These are phyloP conservation scores for Setipinna tenuifilis DNA, from an alignment of 2,797 vertebrate genomes.

Conservation along the genomic window DNA sequence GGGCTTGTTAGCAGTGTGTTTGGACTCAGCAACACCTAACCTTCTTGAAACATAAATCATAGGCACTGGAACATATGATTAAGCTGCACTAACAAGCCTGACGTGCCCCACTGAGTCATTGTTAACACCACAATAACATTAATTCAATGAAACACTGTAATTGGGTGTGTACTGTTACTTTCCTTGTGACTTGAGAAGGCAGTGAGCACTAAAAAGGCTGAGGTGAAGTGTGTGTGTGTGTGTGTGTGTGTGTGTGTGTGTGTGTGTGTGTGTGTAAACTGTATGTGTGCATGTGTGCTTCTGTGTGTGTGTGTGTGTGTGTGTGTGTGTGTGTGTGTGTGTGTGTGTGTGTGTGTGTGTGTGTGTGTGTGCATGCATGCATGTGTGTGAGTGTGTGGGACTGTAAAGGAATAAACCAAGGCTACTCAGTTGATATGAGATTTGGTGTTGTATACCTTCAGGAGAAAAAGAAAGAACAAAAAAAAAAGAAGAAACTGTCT, in stretches of 20 bases:
- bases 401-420: background rate
- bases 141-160: background rate
- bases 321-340: background rate
- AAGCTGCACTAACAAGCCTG: background rate
- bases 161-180: background rate
- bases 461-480: background rate
- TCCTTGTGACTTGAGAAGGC: background rate
- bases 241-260: too few relatives aligned
- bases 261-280: too few relatives aligned
- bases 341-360: background rate
- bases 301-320: background rate
- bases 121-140: background rate
- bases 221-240: too few relatives aligned
- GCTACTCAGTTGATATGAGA: background rate
- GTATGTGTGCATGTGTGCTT: too few relatives aligned
- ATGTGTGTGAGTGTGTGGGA: background rate
- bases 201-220: conserved; percentile 25
- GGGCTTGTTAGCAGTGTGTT: background rate
- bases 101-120: background rate
- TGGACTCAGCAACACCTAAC: background rate
- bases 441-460: background rate
- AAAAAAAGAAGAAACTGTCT: conserved; percentile 8
- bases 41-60: background rate
- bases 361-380: background rate
- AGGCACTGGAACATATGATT: background rate